Evolutionary conservation across 2,888 invertebrate species (phyloP).

Genomic region (Smittia aterrima): DNA sequence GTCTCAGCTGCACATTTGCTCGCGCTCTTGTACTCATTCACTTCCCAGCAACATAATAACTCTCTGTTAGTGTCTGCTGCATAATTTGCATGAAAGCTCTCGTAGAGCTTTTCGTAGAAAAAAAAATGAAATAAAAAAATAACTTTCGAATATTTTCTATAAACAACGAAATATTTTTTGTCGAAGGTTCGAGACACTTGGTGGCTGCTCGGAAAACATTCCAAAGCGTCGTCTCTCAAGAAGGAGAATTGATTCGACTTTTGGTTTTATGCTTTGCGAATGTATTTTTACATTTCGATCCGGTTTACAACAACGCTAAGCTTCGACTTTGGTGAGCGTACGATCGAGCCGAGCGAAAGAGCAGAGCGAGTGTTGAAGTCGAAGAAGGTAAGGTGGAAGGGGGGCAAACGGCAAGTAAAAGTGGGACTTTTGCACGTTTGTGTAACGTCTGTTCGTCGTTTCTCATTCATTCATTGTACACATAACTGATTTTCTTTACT

Average conservation of each 20-base stretch:
- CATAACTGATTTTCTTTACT: constrained; percentile 38
- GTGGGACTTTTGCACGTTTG: constrained; percentile 38
- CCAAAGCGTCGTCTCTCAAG: neutral
- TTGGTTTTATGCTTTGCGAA: neutral
- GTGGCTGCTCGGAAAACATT: neutral
- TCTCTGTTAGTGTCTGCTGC: constrained; percentile 2
- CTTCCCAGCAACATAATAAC: neutral
- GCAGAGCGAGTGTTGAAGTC: neutral
- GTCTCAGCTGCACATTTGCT: neutral
- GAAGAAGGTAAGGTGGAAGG: constrained; percentile 37
- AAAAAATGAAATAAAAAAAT: too few relatives aligned
- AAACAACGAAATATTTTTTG: neutral
- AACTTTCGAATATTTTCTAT: constrained; percentile 6
- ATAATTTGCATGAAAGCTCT: neutral
- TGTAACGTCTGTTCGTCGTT: constrained; percentile 10
- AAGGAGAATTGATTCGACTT: neutral
- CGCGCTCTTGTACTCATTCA: neutral
- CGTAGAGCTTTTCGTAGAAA: neutral
- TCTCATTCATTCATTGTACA: constrained; percentile 34
- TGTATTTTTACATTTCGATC: neutral
- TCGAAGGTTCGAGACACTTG: neutral
- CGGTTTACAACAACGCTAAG: neutral
- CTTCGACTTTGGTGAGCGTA: neutral
- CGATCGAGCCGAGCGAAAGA: constrained; percentile 1
- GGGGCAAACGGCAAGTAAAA: constrained; percentile 36